A percentile compares a stretch with the other conserved stretches of the same genome.
phyloP scores from a whole-genome alignment of 1,140 invertebrate species.

The Drosophila punjabiensis region DNA sequence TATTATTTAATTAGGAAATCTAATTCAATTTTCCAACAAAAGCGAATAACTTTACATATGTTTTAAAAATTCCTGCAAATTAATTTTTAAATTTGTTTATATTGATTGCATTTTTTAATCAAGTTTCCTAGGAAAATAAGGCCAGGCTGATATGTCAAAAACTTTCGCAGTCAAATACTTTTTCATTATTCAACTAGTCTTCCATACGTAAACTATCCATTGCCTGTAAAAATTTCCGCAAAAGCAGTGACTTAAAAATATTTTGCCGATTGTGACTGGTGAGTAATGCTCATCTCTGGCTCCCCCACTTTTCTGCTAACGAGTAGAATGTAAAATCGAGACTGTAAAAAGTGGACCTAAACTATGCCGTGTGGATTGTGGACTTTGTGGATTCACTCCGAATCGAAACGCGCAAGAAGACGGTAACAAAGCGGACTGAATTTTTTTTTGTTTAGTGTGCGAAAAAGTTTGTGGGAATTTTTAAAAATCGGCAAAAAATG shows the following conservation, averaged over 20 bases:
- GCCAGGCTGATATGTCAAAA: not conserved
- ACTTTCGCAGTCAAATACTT: not conserved
- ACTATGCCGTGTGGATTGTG: not conserved
- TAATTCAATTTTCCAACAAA: not conserved
- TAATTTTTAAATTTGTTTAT: too few species aligned
- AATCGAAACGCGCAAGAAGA: conserved; percentile 8
- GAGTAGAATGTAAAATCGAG: too few species aligned
- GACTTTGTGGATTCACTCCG: not conserved
- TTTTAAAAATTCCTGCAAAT: too few species aligned
- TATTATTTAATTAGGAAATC: not conserved
- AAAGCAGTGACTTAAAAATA: conserved; percentile 13
- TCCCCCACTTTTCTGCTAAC: too few species aligned
- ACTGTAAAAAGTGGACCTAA: not conserved
- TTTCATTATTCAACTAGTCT: not conserved
- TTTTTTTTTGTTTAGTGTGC: conserved; percentile 85
- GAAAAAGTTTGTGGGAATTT: conserved; percentile 82
- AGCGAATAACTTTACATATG: not conserved
- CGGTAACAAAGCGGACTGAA: conserved; percentile 81
- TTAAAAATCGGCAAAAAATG: conserved; percentile 79
- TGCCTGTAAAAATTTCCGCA: not conserved
- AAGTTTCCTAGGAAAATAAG: not conserved
- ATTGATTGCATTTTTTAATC: not conserved
- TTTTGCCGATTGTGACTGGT: conserved; percentile 6
- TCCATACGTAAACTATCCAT: not conserved
- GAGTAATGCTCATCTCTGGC: conserved; percentile 36